These are phyloP conservation scores for Polymixis lichenea DNA, from an alignment of 2,888 invertebrate species.

Conservation along the genomic window DNA sequence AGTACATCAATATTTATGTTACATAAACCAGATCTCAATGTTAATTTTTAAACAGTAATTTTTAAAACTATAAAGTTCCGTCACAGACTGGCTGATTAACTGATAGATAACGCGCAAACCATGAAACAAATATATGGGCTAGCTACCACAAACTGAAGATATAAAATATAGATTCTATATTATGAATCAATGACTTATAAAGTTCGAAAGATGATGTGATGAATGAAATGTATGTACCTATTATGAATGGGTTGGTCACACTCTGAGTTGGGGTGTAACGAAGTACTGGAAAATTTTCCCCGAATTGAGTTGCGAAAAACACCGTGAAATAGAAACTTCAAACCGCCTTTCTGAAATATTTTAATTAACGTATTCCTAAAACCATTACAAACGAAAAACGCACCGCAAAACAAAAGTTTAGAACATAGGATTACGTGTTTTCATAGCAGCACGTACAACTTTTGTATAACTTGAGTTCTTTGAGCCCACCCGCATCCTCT, in stretches of 20 bases:
- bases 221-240: too few relatives aligned
- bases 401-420: slow-evolving; percentile 54
- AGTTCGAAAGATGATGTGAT: not conserved
- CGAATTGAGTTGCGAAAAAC: not conserved
- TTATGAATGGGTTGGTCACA: not conserved
- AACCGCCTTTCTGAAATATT: slow-evolving; percentile 18
- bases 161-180: not conserved
- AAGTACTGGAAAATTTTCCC: not conserved
- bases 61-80: too few relatives aligned
- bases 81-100: not conserved
- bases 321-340: not conserved
- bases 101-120: too few relatives aligned
- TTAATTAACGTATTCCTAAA: slow-evolving; percentile 29
- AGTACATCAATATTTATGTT: too few relatives aligned
- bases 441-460: slow-evolving; percentile 45
- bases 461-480: slow-evolving; percentile 57
- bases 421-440: slow-evolving; percentile 58
- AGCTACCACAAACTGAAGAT: not conserved
- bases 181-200: not conserved
- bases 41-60: too few relatives aligned
- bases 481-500: slow-evolving; percentile 61
- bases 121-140: too few relatives aligned
- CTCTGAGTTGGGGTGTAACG: not conserved
- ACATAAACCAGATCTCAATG: too few relatives aligned
- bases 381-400: slow-evolving; percentile 49